Percentiles rank a stretch among this genome's conserved stretches.
phyloP scores from a whole-genome alignment of 30 jellyfish, hydroid and myxozoan genomes.

The Catostylus mosaicus region DNA sequence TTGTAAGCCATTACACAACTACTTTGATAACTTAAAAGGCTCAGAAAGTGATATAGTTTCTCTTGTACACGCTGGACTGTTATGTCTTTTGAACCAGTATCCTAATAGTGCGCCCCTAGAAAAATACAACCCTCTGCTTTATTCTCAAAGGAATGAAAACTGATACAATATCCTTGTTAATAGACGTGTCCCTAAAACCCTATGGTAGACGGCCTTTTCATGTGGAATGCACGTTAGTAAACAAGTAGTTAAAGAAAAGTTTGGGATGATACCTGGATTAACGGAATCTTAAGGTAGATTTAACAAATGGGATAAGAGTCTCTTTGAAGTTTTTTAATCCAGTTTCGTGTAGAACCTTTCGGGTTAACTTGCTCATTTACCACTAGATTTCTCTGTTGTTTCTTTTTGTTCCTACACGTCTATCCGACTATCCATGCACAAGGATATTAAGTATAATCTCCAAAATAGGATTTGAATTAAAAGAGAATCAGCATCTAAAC shows the following conservation, averaged over 20 bases:
- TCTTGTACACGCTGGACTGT: too few species aligned
- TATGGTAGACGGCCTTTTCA: not conserved
- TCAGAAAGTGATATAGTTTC: too few species aligned
- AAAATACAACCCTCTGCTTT: too few species aligned
- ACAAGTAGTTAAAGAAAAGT: conserved; percentile 16
- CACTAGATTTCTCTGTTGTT: conserved; percentile 15
- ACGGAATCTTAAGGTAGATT: conserved; percentile 28
- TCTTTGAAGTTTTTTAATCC: conserved; percentile 30
- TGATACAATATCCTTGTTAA: too few species aligned
- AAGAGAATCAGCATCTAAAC: not conserved
- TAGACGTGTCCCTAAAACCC: not conserved
- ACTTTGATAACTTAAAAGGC: too few species aligned
- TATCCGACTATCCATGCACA: conserved; percentile 14
- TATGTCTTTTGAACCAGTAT: too few species aligned
- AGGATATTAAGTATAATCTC: not conserved
- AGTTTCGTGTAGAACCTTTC: conserved; percentile 22
- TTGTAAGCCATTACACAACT: too few species aligned
- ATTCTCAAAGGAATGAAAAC: too few species aligned
- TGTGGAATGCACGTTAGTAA: conserved; percentile 17
- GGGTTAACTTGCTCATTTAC: conserved; percentile 10
- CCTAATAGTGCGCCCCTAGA: too few species aligned
- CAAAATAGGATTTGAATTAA: not conserved
- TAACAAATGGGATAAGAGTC: conserved; percentile 26
- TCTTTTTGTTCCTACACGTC: not conserved
- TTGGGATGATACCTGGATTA: conserved; percentile 36